Base-by-base conservation (phyloP, 2,113 vertebrate species). In the Sisor rabdophorus region DNA sequence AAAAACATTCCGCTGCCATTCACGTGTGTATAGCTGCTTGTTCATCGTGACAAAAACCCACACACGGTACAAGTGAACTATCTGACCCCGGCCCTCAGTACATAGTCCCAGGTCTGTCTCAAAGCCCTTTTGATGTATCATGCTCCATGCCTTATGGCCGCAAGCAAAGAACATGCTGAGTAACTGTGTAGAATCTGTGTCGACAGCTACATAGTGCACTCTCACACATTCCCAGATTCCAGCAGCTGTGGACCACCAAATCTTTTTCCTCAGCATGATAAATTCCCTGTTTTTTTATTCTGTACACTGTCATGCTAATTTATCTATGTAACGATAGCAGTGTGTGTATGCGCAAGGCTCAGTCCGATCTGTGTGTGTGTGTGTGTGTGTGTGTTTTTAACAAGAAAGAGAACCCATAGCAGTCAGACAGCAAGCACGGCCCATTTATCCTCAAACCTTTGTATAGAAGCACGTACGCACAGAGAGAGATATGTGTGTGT, bases 371-470 rank as follows among this genome's bases (percentile, higher is more conserved):
- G 24, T 56, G 71, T 15, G 52, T 73, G 73, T 76, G 67, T 56
- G n/a, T n/a, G n/a, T n/a, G n/a, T n/a, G n/a, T 24, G 47, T 26
- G 58, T 32, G 13, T 40, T 59, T 13, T 9, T 28, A 59, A 58
- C 61, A 52, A 15, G 71, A 74, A 80, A 82, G 68, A 73, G 76
- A 68, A 30, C 75, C 79, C 60, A 59, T 59, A 81, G 50, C 73
- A 52, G 70, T 77, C 82, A 75, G 73, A 52, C 61, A 17, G 69
- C 59, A 71, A 77, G 64, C 68, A 19, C 30, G n/a, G 13, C 13
- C n/a, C 77, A 79, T 84, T 84, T 79, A 85, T 82, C 80, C 71
- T 82, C n/a, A 77, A 22, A 28, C 78, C 54, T 80, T 67, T 77
- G 64, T 74, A 65, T 64, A 32, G 26, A 71, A 50, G 26, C 26